Base-by-base conservation (phyloP, 1,140 invertebrate genomes). In the Aphis craccivora region DNA sequence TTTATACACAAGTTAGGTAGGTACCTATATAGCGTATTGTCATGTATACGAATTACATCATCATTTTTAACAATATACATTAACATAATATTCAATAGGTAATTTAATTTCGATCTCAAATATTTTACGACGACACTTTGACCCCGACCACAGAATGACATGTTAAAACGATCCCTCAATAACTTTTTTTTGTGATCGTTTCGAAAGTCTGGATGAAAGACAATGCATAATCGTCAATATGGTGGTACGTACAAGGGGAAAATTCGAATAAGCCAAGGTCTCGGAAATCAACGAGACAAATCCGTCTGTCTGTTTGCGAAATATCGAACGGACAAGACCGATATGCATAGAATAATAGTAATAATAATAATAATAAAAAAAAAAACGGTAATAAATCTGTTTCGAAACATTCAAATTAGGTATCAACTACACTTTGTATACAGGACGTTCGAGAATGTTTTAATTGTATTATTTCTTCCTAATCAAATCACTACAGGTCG, bases 401-500 rank as follows among this genome's bases (percentile, higher is more conserved):
- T 89, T 89, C 48, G 48, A 89, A 89, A 89, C 88, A 89, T 55
- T 89, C 22, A 89, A 53, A 89, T 89, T 89, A 87, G 86, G 43
- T 87, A 60, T 35, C 88, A 23, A 40, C 30, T 76, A 55, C 48
- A 88, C 9, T 35, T 89, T 89, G 23, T 91, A 45, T 23, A 91
- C 90, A 43, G 22, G 25, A 91, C 40, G 86, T 87, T 87, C 45
- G 86, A n/a, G 5, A 87, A 87, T 48, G 45, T 87, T 87, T 87
- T 48, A 87, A 87, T 87, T 87, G 22, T 90, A 76, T 76, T 91
- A 48, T 67, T 91, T 91, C 37, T 76, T 91, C 60, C 55, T 91
- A 76, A 81, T 91, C 60, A 81, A 91, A 81, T 91, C 40, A 91
- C 40, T n/a, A 91, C 60, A 76, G 37, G 90, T 91, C 90, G 60